These are phyloP conservation scores for Tethya wilhelma DNA, from an alignment of 37 sponge, comb jelly and placozoan species.

Conservation along the genomic window DNA sequence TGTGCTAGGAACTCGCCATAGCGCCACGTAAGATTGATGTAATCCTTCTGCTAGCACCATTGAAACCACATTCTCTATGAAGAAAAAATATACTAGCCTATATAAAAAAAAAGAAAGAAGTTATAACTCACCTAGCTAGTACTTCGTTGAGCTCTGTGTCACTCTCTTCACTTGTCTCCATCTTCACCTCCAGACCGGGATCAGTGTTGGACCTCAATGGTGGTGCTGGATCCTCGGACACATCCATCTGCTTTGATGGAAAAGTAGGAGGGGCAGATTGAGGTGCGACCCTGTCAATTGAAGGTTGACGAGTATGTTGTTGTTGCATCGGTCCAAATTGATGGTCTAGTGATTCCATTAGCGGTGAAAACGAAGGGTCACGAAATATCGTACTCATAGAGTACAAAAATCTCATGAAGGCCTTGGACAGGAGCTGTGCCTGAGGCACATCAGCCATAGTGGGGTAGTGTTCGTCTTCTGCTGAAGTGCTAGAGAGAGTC, in stretches of 20 bases:
- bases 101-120: no score
- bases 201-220: no score
- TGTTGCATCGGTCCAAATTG: background rate
- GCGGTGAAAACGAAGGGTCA: conserved; percentile 38
- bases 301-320: no score
- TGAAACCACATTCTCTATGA: conserved; percentile 97
- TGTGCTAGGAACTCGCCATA: conserved; percentile 80
- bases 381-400: conserved; percentile 25
- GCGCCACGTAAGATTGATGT: conserved; percentile 87
- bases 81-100: no score
- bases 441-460: conserved; percentile 16
- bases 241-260: background rate
- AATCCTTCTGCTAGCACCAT: conserved; percentile 90
- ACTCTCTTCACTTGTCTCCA: no score
- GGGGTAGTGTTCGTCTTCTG: background rate
- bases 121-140: no score
- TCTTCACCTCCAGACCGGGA: no score
- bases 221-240: no score
- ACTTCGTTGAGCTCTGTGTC: no score
- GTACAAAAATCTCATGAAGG: conserved; percentile 40
- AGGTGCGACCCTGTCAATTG: background rate
- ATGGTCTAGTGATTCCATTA: conserved; percentile 3
- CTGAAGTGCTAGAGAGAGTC: background rate
- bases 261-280: background rate
- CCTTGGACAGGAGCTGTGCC: conserved; percentile 19